Evolutionary conservation across 2,113 vertebrate genomes (phyloP).

Genomic region (Microcebus murinus): DNA sequence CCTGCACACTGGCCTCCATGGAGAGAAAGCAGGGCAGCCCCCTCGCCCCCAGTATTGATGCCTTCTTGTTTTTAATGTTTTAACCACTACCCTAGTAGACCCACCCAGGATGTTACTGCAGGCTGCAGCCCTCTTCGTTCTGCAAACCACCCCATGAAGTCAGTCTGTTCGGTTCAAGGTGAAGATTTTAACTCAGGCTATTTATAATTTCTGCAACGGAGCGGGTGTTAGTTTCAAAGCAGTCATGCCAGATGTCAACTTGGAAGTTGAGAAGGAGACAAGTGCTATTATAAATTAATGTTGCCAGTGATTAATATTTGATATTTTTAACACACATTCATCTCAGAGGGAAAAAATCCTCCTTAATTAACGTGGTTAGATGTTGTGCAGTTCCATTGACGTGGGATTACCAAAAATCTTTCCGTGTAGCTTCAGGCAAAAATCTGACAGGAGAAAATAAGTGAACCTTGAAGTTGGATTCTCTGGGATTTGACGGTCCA

Average conservation of each 20-base stretch:
- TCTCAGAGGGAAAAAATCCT: background rate
- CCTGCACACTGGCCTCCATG: rapidly evolving
- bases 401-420: background rate
- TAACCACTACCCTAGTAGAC: background rate
- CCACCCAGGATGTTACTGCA: background rate
- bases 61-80: background rate
- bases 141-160: background rate
- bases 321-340: constrained; percentile 56
- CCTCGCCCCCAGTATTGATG: rapidly evolving
- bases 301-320: constrained; percentile 61
- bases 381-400: background rate
- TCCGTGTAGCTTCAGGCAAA: background rate
- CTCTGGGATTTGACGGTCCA: background rate
- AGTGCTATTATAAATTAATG: constrained; percentile 53
- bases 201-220: constrained; percentile 24
- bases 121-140: background rate
- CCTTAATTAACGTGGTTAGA: background rate
- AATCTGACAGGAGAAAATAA: background rate
- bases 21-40: too few species aligned
- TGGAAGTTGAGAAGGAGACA: constrained; percentile 45
- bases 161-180: constrained; percentile 47
- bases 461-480: background rate
- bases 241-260: background rate
- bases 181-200: constrained; percentile 6
- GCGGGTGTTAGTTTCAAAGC: constrained; percentile 30